These are phyloP conservation scores for Macrotus californicus DNA, from an alignment of 2,113 vertebrate species.

Conservation along the genomic window DNA sequence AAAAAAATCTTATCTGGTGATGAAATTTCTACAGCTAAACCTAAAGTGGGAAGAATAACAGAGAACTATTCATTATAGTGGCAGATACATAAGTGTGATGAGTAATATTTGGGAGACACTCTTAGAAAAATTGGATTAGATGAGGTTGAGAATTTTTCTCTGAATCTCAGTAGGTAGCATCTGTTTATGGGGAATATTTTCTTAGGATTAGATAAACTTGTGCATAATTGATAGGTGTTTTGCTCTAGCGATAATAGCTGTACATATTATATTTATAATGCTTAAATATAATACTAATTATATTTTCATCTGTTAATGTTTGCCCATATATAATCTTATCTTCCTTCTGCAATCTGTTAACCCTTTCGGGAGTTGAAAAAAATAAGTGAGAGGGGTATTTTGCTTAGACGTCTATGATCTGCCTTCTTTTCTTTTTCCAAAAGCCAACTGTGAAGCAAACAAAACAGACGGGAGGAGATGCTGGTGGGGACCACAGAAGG, in stretches of 20 bases:
- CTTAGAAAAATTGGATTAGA: conserved; percentile 8
- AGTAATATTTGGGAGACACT: conserved; percentile 21
- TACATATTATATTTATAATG: not conserved
- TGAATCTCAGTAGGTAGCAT: not conserved
- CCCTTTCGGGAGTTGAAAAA: not conserved
- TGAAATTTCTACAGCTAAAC: conserved; percentile 42
- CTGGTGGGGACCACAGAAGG: not conserved
- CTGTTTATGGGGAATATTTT: conserved; percentile 22
- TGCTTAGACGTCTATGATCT: conserved; percentile 10
- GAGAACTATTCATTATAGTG: conserved; percentile 43
- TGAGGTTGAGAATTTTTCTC: not conserved
- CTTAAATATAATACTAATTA: conserved; percentile 14
- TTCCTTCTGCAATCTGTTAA: not conserved
- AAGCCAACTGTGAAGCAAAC: conserved; percentile 23
- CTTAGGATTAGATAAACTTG: not conserved
- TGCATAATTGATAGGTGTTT: conserved; percentile 41
- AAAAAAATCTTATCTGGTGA: conserved; percentile 33
- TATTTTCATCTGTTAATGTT: conserved; percentile 23
- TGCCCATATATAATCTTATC: not conserved
- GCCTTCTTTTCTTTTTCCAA: conserved; percentile 20
- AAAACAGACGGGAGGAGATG: not conserved
- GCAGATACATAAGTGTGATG: not conserved
- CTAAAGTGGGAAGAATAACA: not conserved
- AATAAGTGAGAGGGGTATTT: not conserved
- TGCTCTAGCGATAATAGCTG: not conserved